Evolutionary conservation across 1,140 invertebrate genomes (phyloP).

Genomic region (Diabrotica undecimpunctata): DNA sequence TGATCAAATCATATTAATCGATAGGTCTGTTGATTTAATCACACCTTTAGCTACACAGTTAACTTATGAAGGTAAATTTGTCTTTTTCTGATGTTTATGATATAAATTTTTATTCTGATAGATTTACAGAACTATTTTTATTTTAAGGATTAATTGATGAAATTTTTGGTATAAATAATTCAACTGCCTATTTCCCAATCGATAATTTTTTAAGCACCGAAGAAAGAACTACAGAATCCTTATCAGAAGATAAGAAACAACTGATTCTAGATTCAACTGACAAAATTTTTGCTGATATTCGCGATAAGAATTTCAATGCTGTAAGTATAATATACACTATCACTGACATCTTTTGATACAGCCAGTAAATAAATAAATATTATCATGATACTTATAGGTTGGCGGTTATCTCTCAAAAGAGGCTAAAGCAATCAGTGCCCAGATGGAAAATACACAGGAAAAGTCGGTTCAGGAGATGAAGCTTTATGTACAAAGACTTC

Average conservation of each 20-base stretch:
- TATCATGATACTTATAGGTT: conserved; percentile 49
- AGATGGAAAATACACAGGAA: conserved; percentile 83
- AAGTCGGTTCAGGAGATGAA: conserved; percentile 92
- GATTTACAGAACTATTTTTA: neutral
- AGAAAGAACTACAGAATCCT: conserved; percentile 59
- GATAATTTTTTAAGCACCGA: conserved; percentile 73
- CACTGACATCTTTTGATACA: too few species aligned
- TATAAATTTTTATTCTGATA: too few species aligned
- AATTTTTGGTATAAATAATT: conserved; percentile 66
- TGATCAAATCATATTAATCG: conserved; percentile 72
- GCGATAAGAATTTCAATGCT: conserved; percentile 93
- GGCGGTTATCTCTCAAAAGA: conserved; percentile 81
- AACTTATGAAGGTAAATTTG: conserved; percentile 84
- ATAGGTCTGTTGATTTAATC: conserved; percentile 83
- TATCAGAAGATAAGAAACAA: conserved; percentile 70
- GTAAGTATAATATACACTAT: conserved; percentile 39
- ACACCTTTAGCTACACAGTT: conserved; percentile 91
- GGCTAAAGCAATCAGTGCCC: conserved; percentile 79
- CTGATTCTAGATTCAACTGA: conserved; percentile 88
- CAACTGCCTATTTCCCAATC: conserved; percentile 77
- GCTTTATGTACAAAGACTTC: conserved; percentile 85
- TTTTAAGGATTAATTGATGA: conserved; percentile 75
- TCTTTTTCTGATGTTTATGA: conserved; percentile 1
- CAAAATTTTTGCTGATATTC: conserved; percentile 82
- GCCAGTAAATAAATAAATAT: too few species aligned